phyloP scores from a whole-genome alignment of 2,888 invertebrate genomes.

The Drosophila ustulata region DNA sequence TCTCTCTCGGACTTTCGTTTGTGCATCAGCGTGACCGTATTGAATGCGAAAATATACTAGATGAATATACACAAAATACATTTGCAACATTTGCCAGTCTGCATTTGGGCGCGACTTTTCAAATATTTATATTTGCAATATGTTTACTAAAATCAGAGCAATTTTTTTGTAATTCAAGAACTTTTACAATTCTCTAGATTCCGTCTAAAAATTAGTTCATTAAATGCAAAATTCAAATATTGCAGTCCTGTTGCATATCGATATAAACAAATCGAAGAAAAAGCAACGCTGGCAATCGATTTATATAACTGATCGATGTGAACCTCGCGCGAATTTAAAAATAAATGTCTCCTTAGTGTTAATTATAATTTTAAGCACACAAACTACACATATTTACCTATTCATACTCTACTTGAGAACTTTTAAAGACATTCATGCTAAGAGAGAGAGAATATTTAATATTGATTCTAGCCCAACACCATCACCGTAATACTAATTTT shows the following conservation, averaged over 20 bases:
- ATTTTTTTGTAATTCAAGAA: too few relatives aligned
- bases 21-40: background rate
- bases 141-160: too few relatives aligned
- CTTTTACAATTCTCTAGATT: too few relatives aligned
- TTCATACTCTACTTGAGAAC: background rate
- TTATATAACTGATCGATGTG: conserved; percentile 14
- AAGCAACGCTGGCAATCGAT: conserved; percentile 27
- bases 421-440: background rate
- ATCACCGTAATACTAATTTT: background rate
- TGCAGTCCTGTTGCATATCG: conserved; percentile 24
- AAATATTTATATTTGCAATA: background rate
- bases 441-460: background rate
- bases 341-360: background rate
- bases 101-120: background rate
- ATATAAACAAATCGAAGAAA: conserved; percentile 7
- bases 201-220: too few relatives aligned
- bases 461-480: background rate
- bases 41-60: background rate
- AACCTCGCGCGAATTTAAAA: conserved; percentile 25
- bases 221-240: background rate
- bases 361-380: too few relatives aligned
- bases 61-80: background rate
- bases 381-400: background rate
- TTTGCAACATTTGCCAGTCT: background rate
- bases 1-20: conserved; percentile 25